Base-by-base conservation (phyloP, 2,797 vertebrate species). In the Sebastiscus albofasciatus region DNA sequence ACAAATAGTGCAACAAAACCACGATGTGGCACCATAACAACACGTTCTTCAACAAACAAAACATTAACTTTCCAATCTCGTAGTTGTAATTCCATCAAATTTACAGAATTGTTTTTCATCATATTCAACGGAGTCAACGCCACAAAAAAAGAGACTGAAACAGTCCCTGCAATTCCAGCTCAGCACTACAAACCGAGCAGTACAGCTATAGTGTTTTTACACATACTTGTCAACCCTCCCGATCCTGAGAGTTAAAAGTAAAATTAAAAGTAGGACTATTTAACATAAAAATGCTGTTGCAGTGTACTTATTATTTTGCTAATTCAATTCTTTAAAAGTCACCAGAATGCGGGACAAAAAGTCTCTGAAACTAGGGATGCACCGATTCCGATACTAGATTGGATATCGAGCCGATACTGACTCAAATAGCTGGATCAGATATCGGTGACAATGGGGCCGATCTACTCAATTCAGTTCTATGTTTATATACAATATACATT, bases 1-100 rank as follows among this genome's bases (percentile, higher is more conserved):
- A 60, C 69, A 67, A 69, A 70, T 11, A 72, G 12, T 69, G 72
- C 26, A 66, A 78, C 65, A 77, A 12, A 83, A 79, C 7, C 65
- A 75, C 66, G 75, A 70, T 46, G 69, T 66, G 20, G 42, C 22
- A 67, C 79, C 77, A 75, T 22, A 73, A 62, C 14, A 11, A 7
- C 33, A 29, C 42, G 39, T 60, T 74, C 60, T 26, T 61, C 26
- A 67, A 46, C 42, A 26, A 49, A 62, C 33, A 29, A 79, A 71
- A 65, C n/a, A 26, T 39, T 20, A 34, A 61, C 67, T 62, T 72
- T 66, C 54, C 72, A 36, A 82, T 71, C 49, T 34, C 5, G n/a
- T 31, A 52, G 52, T 58, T 75, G 29, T 62, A 34, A 39, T 16
- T 64, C 33, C 4, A 67, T 42, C 52, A 61, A 55, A 60, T 26